phyloP scores from a whole-genome alignment of 2,113 vertebrate genomes.

The Lamprologus tigripictilis region DNA sequence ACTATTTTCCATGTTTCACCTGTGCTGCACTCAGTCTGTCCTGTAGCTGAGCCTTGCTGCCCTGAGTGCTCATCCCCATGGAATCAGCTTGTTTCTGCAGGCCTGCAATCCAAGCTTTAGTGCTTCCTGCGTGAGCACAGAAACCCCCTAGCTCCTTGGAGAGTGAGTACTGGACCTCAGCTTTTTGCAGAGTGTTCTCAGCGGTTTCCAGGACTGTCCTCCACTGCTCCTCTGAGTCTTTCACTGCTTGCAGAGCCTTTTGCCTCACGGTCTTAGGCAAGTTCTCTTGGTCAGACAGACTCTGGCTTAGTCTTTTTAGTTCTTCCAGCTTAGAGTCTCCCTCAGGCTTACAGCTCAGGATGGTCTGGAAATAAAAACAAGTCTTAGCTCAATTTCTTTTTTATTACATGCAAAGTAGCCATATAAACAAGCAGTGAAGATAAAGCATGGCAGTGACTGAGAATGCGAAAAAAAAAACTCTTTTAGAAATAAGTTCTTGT shows the following conservation, averaged over 20 bases:
- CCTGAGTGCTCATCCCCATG: conserved; percentile 14
- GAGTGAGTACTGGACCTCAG: conserved; percentile 50
- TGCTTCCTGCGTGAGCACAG: conserved; percentile 1
- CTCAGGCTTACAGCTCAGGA: conserved; percentile 57
- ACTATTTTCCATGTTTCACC: neutral
- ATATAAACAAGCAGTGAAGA: neutral
- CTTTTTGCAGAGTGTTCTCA: conserved; percentile 29
- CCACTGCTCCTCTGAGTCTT: conserved; percentile 50
- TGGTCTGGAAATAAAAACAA: conserved; percentile 12
- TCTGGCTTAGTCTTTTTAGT: conserved; percentile 40
- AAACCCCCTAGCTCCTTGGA: conserved; percentile 53
- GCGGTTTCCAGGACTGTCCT: conserved; percentile 20
- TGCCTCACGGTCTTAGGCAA: conserved; percentile 12
- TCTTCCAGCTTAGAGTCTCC: conserved; percentile 52
- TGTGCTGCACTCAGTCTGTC: conserved; percentile 36
- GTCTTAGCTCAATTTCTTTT: neutral
- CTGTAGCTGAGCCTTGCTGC: conserved; percentile 51
- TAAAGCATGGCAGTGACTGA: neutral
- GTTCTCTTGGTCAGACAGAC: conserved; percentile 31
- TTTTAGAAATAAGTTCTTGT: neutral
- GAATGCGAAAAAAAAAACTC: neutral
- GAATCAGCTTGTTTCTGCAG: conserved; percentile 33
- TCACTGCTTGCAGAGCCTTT: neutral
- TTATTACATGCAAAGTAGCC: neutral
- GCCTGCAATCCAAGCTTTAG: conserved; percentile 35